Evolutionary conservation across 2,797 vertebrate species (phyloP).

Genomic region (Brotula barbata): DNA sequence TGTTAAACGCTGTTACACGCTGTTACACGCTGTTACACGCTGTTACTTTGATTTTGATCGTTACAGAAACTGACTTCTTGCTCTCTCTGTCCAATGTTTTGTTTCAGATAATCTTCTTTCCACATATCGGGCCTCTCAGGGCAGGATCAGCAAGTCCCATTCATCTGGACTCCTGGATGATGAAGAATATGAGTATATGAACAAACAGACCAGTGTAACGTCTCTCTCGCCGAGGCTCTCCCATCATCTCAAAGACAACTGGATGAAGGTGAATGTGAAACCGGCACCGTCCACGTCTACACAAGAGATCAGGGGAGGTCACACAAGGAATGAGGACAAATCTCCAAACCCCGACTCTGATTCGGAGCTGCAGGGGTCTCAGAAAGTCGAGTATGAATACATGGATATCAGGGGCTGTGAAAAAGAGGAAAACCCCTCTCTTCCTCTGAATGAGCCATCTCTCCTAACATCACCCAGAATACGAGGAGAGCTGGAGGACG

Average conservation of each 20-base stretch:
- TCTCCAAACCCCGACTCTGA: constrained; percentile 40
- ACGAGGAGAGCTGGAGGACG: constrained; percentile 27
- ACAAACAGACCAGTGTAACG: constrained; percentile 69
- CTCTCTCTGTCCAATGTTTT: neutral
- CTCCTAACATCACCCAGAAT: constrained; percentile 31
- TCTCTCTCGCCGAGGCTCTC: constrained; percentile 45
- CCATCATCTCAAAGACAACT: constrained; percentile 39
- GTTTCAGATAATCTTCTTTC: constrained; percentile 69
- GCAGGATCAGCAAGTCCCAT: constrained; percentile 58
- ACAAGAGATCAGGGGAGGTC: constrained; percentile 34
- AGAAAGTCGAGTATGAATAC: constrained; percentile 86
- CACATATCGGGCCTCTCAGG: constrained; percentile 46
- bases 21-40: too few species aligned
- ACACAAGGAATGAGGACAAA: constrained; percentile 17
- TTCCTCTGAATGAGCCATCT: constrained; percentile 47
- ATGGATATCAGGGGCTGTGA: constrained; percentile 83
- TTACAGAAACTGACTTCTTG: neutral
- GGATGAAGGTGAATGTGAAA: constrained; percentile 56
- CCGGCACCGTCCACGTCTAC: constrained; percentile 61
- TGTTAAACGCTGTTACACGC: too few species aligned
- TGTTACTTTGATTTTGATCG: neutral
- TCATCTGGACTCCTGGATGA: constrained; percentile 57
- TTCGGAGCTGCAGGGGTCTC: constrained; percentile 57
- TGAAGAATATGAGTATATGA: constrained; percentile 85
- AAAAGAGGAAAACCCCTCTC: constrained; percentile 45